phyloP scores from a whole-genome alignment of 2,797 vertebrate species.

The Tokudaia tokunoshimensis region DNA sequence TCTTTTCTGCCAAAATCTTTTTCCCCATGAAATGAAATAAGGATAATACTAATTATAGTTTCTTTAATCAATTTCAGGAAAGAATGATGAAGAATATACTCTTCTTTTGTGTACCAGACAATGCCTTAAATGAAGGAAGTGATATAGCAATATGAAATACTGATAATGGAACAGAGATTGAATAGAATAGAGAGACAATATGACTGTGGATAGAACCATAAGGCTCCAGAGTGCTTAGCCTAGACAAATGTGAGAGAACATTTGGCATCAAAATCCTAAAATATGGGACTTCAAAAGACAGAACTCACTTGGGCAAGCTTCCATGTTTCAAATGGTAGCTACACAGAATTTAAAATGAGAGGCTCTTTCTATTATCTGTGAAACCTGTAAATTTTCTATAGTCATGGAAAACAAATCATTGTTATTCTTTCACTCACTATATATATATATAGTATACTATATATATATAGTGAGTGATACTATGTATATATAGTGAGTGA shows the following conservation, averaged over 20 bases:
- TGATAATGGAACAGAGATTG: not conserved
- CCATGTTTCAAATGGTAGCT: not conserved
- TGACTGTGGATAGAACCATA: not conserved
- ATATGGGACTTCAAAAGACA: not conserved
- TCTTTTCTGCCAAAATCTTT: not conserved
- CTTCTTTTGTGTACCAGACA: not conserved
- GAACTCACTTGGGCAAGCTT: not conserved
- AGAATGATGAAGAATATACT: not conserved
- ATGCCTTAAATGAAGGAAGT: not conserved
- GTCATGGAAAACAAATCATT: not conserved
- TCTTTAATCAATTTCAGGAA: not conserved
- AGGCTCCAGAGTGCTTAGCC: not conserved
- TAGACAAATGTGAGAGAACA: not conserved
- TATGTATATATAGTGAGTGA: no score
- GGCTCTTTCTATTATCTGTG: not conserved
- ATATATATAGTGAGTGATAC: not conserved
- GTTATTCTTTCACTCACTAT: not conserved
- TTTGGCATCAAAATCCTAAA: not conserved
- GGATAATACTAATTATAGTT: not conserved
- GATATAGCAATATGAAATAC: not conserved
- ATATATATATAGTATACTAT: not conserved
- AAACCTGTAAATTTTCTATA: not conserved
- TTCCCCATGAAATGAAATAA: not conserved
- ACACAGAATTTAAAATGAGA: not conserved
- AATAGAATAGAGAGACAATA: not conserved